Evolutionary conservation across 2,113 vertebrate species (phyloP).

Genomic region (Salvelinus alpinus): DNA sequence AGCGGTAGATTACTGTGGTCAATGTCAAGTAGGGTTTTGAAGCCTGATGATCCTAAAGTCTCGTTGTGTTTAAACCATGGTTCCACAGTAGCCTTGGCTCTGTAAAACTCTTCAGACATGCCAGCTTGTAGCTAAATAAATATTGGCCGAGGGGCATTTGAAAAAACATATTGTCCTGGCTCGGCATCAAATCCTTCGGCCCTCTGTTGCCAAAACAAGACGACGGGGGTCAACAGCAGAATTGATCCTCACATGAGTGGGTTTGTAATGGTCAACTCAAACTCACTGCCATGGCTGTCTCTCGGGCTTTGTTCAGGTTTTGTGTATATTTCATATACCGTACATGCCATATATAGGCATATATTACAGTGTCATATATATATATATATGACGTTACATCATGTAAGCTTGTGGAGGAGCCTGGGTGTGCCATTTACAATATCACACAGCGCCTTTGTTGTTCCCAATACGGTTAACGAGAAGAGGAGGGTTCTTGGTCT

Average conservation of each 20-base stretch:
- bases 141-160: conserved; percentile 68
- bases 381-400: conserved; percentile 26
- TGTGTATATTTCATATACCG: background rate
- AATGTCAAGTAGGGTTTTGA: conserved; percentile 7
- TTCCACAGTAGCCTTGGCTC: conserved; percentile 44
- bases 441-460: conserved; percentile 57
- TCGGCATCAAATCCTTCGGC: conserved; percentile 43
- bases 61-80: conserved; percentile 37
- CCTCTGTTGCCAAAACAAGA: conserved; percentile 61
- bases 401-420: conserved; percentile 32
- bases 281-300: conserved; percentile 27
- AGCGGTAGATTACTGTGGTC: background rate
- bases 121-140: conserved; percentile 71
- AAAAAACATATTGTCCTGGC: conserved; percentile 75
- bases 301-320: conserved; percentile 51
- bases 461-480: conserved; percentile 22
- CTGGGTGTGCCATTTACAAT: conserved; percentile 46
- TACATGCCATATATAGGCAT: background rate
- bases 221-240: conserved; percentile 53
- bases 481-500: conserved; percentile 53
- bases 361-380: conserved; percentile 25
- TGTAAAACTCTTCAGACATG: conserved; percentile 49
- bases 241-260: conserved; percentile 55
- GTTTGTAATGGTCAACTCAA: conserved; percentile 52
- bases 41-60: conserved; percentile 56